These are phyloP conservation scores for Morpho deidamia DNA, from an alignment of 2,888 invertebrate species.

Conservation along the genomic window DNA sequence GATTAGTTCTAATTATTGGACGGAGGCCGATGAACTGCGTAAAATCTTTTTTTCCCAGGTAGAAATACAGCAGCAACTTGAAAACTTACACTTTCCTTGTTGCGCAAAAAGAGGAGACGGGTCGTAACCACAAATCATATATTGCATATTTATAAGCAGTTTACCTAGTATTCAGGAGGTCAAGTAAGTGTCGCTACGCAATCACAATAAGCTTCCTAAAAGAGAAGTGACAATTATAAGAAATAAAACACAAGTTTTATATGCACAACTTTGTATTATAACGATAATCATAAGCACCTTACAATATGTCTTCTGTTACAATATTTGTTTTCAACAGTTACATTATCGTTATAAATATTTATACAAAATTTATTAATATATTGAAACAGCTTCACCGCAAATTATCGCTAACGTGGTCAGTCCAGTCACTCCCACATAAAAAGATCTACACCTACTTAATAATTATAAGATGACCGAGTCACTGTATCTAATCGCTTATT, in stretches of 20 bases:
- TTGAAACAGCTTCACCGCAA: conserved; percentile 56
- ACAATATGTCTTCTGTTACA: conserved; percentile 75
- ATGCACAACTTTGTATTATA: conserved; percentile 79
- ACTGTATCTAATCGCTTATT: conserved; percentile 8
- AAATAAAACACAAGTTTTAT: conserved; percentile 35
- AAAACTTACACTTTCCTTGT: too few species aligned
- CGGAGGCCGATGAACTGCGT: too few species aligned
- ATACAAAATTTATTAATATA: conserved; percentile 72
- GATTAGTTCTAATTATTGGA: too few species aligned
- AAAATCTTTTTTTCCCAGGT: too few species aligned
- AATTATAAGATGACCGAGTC: conserved; percentile 14
- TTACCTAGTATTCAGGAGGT: too few species aligned
- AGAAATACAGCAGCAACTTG: too few species aligned
- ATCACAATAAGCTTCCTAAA: not conserved
- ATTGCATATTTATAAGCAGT: too few species aligned
- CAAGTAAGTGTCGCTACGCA: too few species aligned
- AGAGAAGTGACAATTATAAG: not conserved
- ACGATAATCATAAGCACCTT: conserved; percentile 78
- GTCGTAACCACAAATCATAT: too few species aligned
- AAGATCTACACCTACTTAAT: conserved; percentile 25
- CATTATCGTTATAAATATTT: conserved; percentile 73
- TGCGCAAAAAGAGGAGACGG: too few species aligned
- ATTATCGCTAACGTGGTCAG: conserved; percentile 49
- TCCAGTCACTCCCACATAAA: conserved; percentile 32
- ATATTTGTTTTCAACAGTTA: conserved; percentile 73